phyloP scores from a whole-genome alignment of 2,797 vertebrate genomes.

The Danio kyathit region DNA sequence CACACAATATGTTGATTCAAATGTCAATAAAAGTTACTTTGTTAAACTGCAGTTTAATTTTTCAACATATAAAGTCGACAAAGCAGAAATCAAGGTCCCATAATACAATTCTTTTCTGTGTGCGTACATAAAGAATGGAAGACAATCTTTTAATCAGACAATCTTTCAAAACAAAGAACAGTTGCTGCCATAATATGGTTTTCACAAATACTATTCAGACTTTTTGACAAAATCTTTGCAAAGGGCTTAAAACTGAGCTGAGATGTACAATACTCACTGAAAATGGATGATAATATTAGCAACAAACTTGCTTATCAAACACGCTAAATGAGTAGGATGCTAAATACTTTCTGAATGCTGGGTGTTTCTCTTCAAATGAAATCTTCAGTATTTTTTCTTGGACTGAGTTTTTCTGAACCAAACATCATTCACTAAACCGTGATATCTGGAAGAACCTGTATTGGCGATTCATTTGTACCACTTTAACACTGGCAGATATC shows the following conservation, averaged over 20 bases:
- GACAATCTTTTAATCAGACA: no score
- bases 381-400: neutral
- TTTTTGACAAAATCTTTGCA: no score
- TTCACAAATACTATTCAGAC: no score
- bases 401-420: neutral
- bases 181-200: neutral
- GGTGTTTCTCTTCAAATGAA: neutral
- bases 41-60: no score
- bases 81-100: no score
- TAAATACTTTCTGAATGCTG: neutral
- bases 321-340: no score
- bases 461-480: neutral
- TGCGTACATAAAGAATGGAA: no score
- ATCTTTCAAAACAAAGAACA: no score
- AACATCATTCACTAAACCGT: neutral
- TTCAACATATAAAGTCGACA: no score
- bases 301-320: neutral
- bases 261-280: neutral
- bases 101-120: no score
- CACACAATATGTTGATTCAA: no score
- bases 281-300: neutral
- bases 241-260: neutral
- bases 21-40: no score
- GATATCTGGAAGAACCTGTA: neutral
- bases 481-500: neutral